A percentile compares a stretch with the other conserved stretches of the same genome.
phyloP scores from a whole-genome alignment of 2,888 invertebrate species.

The Mesorhabditis belari region DNA sequence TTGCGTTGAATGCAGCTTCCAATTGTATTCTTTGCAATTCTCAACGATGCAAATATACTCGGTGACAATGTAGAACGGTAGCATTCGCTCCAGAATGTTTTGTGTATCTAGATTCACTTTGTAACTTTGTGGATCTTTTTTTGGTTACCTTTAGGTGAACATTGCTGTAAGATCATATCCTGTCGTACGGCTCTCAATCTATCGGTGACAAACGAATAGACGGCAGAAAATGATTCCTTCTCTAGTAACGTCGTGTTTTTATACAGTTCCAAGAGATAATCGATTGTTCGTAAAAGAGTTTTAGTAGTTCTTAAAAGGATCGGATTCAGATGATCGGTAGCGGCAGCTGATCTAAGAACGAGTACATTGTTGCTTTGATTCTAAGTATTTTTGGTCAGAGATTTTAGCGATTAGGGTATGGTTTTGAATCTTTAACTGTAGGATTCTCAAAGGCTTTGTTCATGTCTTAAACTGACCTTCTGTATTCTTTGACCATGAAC shows the following conservation, averaged over 20 bases:
- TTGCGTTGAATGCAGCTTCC: constrained; percentile 26
- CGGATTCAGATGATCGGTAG: no score
- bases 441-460: no score
- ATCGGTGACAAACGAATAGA: constrained; percentile 28
- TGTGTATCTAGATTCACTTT: neutral
- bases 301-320: no score
- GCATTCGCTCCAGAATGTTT: constrained; percentile 15
- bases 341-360: no score
- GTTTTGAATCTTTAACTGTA: no score
- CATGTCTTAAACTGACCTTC: no score
- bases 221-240: constrained; percentile 6
- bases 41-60: constrained; percentile 12
- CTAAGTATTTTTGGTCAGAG: no score
- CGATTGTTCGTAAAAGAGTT: no score
- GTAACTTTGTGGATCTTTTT: neutral
- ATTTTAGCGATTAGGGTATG: no score
- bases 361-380: no score
- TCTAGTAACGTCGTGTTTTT: constrained; percentile 6
- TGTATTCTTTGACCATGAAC: no score
- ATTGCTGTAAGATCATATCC: constrained; percentile 24
- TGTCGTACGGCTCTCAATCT: constrained; percentile 30
- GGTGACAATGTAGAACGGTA: constrained; percentile 24
- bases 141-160: constrained; percentile 3
- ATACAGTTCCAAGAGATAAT: constrained; percentile 22
- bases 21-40: constrained; percentile 14